These are phyloP conservation scores for Amiota mariae DNA, from an alignment of 2,888 invertebrate species.

Conservation along the genomic window DNA sequence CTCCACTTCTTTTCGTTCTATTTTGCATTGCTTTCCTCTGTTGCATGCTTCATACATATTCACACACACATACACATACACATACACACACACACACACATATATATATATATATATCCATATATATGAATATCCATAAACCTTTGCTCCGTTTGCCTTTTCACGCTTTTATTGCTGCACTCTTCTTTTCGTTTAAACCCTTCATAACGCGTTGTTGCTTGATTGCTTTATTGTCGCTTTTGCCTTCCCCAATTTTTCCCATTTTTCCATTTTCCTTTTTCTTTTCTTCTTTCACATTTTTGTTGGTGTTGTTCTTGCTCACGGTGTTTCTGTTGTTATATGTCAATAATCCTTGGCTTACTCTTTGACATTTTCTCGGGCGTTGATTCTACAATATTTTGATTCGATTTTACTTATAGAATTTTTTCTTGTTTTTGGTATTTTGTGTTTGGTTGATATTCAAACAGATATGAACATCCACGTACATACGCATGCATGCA, in stretches of 20 bases:
- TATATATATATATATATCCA: no score
- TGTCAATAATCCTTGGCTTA: neutral
- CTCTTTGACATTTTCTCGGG: no score
- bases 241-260: neutral
- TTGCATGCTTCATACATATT: neutral
- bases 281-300: neutral
- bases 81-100: neutral
- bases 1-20: neutral
- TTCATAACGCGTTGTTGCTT: constrained; percentile 1
- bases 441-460: neutral
- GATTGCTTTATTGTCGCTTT: constrained; percentile 4
- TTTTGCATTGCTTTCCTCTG: neutral
- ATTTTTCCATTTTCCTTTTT: neutral
- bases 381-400: neutral
- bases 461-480: no score
- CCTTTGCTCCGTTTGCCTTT: neutral
- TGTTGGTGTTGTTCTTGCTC: neutral
- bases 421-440: constrained; percentile 5
- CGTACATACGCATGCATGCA: no score
- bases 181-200: neutral
- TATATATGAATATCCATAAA: no score
- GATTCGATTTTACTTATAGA: neutral
- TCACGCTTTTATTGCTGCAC: neutral
- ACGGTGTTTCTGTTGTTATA: constrained; percentile 4
- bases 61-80: neutral